phyloP scores from a whole-genome alignment of 2,113 vertebrate species.

The Melanerpes aurifrons region DNA sequence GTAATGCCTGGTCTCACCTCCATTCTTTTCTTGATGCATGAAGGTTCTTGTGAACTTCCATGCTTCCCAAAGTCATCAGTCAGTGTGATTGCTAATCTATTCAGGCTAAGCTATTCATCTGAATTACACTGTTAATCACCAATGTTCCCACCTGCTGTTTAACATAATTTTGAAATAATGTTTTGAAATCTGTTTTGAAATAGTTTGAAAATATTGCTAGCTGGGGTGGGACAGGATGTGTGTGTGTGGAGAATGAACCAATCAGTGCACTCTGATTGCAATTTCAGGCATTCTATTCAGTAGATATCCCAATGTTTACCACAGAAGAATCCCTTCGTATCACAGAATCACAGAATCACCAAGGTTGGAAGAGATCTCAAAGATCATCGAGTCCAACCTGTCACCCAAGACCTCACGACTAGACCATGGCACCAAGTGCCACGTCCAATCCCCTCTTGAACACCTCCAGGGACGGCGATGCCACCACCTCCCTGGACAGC shows the following conservation, averaged over 20 bases:
- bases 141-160: neutral
- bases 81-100: neutral
- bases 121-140: neutral
- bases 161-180: neutral
- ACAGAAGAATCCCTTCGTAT: neutral
- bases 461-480: too few species aligned
- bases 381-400: too few species aligned
- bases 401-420: too few species aligned
- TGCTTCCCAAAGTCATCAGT: neutral
- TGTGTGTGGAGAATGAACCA: neutral
- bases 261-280: neutral
- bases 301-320: neutral
- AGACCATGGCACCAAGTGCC: too few species aligned
- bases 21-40: neutral
- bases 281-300: neutral
- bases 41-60: neutral
- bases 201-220: constrained; percentile 9
- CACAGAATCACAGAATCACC: neutral
- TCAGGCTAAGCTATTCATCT: neutral
- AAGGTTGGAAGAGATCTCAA: too few species aligned
- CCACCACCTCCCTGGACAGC: too few species aligned
- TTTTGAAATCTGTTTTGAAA: constrained; percentile 34
- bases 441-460: too few species aligned
- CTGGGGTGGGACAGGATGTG: neutral
- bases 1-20: neutral